Evolutionary conservation across 2,888 invertebrate genomes (phyloP), one percentile per base, ranked within the genome.

Genomic region (Bombyx huttoni): DNA sequence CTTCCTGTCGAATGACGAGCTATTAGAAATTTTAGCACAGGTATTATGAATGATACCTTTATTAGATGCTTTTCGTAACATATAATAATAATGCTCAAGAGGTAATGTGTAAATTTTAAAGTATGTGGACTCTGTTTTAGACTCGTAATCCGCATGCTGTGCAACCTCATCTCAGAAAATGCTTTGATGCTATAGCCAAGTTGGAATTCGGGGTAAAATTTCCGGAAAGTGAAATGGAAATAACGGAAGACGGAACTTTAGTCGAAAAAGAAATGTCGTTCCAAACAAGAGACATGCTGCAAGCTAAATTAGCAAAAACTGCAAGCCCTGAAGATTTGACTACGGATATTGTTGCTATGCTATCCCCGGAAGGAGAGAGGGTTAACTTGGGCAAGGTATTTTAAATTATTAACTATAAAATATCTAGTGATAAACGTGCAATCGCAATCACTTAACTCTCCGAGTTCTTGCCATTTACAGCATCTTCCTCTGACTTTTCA

Each of bases 11-110:
- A 96, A 97, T 70, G 96, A 96, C 64, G 97, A 97, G 69, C 83
- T 97, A 13, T 82, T 97, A 57, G 96, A 97, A 77, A 97, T 98
- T 62, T 84, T 98, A 54, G 96, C 97, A 0, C 97, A 97, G 90
- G 92, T 92, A 77, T 50, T 33, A 13, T 1, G 3, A 45, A n/a
- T 48, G n/a, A 47, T 9, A 34, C n/a, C n/a, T n/a, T n/a, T 35
- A 34, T n/a, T 35, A 8, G 13, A 35, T 40, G 40, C 1, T 1
- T 10, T 10, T 1, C 1, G 7, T 1, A 1, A 10, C 8, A 7
- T 5, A 40, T 10, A 40, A 10, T 40, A 40, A 40, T 10, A 40
- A 8, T 40, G 40, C 0, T 33, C 13, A 56, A 52, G 24, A 53
- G 46, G 14, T 7, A 47, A 49, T 48, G 24, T 33, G 12, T 34